Base-by-base conservation (phyloP, 1,140 invertebrate genomes). In the Drosophila rhopaloa region DNA sequence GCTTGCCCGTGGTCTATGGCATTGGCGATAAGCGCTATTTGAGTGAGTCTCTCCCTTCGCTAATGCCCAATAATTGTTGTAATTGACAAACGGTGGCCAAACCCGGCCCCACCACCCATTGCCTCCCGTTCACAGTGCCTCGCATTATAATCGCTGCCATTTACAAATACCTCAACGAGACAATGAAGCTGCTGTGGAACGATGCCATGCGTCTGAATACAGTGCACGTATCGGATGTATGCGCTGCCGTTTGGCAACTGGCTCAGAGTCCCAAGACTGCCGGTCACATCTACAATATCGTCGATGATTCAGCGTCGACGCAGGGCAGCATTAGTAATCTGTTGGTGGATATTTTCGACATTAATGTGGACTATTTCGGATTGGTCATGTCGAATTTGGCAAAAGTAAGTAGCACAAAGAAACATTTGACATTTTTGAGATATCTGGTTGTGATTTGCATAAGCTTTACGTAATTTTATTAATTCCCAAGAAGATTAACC, bases 181-280 rank as follows among this genome's bases (percentile, higher is more conserved):
- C 96, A 90, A 98, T 98, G 97, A 97, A 98, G 92, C 93, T 98
- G 46, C 93, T 98, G 29, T 98, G 97, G 97, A 96, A 96, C 57
- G 95, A 96, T 41, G 95, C 97, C 61, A 93, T 98, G 53, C 95
- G 95, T 80, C 95, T 98, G 94, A 97, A 98, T 92, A 98, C 97
- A 1, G 95, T 98, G 40, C 97, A 98, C 92, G 97, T 98, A 0
- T 92, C 93, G 43, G 98, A 98, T 93, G 93, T 98, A 10, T 96
- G 95, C 89, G 93, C 95, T 62, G 97, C 97, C 38, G 94, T 97
- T 70, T 97, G 96, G 95, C 82, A 92, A 24, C 79, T 94, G 32
- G 92, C 91, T 11, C 86, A 76, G 27, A 89, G 74, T 27, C 82
- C 92, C 0, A 93, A 93, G 50, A 92, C 93, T n/a, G 80, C 85